Conservation (phyloP, 2,888 invertebrate species). For the Colletes collaris region DNA sequence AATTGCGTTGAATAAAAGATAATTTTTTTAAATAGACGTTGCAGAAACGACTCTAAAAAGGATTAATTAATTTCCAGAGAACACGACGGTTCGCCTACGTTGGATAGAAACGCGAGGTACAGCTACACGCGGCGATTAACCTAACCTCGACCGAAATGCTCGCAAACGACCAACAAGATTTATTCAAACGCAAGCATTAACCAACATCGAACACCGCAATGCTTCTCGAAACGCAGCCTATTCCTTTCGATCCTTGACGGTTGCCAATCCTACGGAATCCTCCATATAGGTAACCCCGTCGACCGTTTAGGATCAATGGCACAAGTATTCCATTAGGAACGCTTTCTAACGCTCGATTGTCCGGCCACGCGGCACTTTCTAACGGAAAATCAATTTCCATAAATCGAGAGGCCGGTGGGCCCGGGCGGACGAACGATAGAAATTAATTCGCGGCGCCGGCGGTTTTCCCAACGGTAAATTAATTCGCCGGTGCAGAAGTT, state of each 20-base stretch:
- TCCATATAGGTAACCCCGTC: background rate
- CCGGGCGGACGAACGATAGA: background rate
- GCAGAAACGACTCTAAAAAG: no score
- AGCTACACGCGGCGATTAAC: no score
- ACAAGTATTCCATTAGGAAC: background rate
- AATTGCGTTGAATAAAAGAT: no score
- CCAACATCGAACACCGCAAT: background rate
- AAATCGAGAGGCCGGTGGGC: constrained; percentile 21
- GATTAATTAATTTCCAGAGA: no score
- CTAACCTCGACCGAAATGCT: no score
- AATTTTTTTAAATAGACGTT: no score
- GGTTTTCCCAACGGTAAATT: constrained; percentile 48
- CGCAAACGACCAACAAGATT: no score
- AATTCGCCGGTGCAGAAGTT: constrained; percentile 44
- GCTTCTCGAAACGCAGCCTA: background rate
- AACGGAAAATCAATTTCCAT: constrained; percentile 49
- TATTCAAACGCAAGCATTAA: no score
- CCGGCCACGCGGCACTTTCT: constrained; percentile 3
- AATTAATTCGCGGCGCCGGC: constrained; percentile 24
- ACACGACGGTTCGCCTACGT: no score
- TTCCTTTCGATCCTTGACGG: background rate
- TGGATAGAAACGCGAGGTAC: no score
- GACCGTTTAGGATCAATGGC: background rate
- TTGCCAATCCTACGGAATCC: background rate
- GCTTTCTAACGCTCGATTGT: constrained; percentile 22